Base-by-base conservation (phyloP, 1,140 invertebrate species). In the Caerostris darwini region DNA sequence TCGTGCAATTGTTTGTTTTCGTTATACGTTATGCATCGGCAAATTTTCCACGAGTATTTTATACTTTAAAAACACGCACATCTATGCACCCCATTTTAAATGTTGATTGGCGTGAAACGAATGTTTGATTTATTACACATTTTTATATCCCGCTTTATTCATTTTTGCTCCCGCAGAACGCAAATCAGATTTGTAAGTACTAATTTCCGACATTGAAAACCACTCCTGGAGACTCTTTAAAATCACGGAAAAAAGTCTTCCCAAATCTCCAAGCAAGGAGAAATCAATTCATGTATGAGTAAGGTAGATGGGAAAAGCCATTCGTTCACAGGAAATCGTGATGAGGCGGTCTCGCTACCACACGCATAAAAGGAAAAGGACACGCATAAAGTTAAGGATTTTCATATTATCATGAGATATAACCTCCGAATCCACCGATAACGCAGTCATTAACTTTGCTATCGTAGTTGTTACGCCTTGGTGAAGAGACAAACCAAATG, bases 401-500 rank as follows among this genome's bases (percentile, higher is more conserved):
- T 88, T 88, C 34, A 88, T 88, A 64, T 19, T 88, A 64, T 88
- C 67, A 17, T 19, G 10, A 57, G 67, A 50, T 54, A 56, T 69
- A 90, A 69, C 67, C 87, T 56, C 59, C n/a, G 7, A 90, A 59
- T 19, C 34, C 59, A n/a, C 61, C 34, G 90, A 92, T 92, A 92
- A 92, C 58, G 50, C 77, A 57, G 67, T 71, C 81, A 92, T 92
- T 67, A 83, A 92, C 90, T 92, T 61, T 81, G 1, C 58, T 67
- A 59, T 67, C 67, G 34, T 59, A 82, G 69, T 77, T 91, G 69
- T 91, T 59, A 50, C 57, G 90, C 56, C 90, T 92, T 54, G 90
- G 14, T 56, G 89, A 88, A 91, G 69, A 91, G 89, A 81, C 71
- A 91, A 56, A 85, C 90, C 59, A 92, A 83, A 92, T 83, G 90